Evolutionary conservation across 2,113 vertebrate genomes (phyloP), one percentile per base, ranked within the genome.

Genomic region (Zosterops japonicus): DNA sequence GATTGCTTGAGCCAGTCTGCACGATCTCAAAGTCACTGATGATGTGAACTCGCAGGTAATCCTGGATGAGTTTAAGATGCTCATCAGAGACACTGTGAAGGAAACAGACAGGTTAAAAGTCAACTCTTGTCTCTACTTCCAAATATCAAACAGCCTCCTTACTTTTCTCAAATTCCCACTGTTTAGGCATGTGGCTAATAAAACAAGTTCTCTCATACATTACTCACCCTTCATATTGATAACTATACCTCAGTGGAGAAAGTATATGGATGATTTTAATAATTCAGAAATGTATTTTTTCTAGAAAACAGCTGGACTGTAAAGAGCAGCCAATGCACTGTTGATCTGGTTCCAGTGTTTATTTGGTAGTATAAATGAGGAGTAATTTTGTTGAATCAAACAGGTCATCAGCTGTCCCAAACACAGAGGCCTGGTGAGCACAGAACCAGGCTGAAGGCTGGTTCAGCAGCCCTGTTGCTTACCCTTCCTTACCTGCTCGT

Each of bases 51-150:
- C 96, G 97, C 94, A 99, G 96, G 89, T 99, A 99, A 25, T 99
- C 99, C 72, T 99, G 98, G 57, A 99, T 98, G 49, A 98, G 98
- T 85, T 98, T 98, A 74, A 99, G 97, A 82, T 99, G 99, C 42
- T 99, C 99, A 0, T 99, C 99, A 0, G 98, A 97, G 60, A 99
- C 76, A 56, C 99, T 99, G 91, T 12, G 70, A 72, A 86, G 74
- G 50, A 56, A 91, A 65, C 61, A 67, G 85, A 24, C 2, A 72
- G 33, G 92, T 65, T 17, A 83, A 80, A 94, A 81, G 42, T 8
- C 53, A 92, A 33, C 39, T 60, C 19, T 89, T 39, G 53, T 11
- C 42, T 72, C 42, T 52, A 42, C 28, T 81, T 46, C 27, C 47
- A 60, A 28, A 22, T 36, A 64, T 20, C 50, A 82, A 52, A 52